These are phyloP conservation scores for Lonchura striata DNA, from an alignment of 2,113 vertebrate genomes.

Conservation along the genomic window DNA sequence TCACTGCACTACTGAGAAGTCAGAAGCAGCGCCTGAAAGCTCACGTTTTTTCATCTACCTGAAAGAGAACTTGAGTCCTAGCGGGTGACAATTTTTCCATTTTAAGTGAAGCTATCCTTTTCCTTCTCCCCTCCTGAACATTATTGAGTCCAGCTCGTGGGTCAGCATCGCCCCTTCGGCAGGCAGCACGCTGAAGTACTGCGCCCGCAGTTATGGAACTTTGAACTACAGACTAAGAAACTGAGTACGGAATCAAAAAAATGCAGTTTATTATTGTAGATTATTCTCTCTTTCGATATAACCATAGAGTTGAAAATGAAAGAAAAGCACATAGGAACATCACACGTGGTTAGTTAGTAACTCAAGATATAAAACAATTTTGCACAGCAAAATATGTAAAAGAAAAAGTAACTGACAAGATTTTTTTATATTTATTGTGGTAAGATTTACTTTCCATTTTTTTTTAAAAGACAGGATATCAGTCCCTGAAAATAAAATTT, in stretches of 20 bases:
- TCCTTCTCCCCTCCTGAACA: neutral
- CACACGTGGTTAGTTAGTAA: conserved; percentile 98
- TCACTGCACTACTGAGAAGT: conserved; percentile 21
- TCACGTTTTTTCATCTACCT: conserved; percentile 34
- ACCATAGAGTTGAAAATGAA: conserved; percentile 89
- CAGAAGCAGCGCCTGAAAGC: conserved; percentile 11
- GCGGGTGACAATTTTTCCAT: neutral
- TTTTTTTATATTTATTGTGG: conserved; percentile 91
- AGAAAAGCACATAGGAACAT: conserved; percentile 95
- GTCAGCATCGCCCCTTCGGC: conserved; percentile 1
- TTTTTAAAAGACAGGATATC: conserved; percentile 94
- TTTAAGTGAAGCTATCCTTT: neutral
- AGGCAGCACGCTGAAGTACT: neutral
- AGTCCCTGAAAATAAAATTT: conserved; percentile 96
- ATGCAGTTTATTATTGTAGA: conserved; percentile 87
- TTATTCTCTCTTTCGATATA: conserved; percentile 85
- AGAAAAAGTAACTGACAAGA: conserved; percentile 92
- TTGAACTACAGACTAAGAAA: conserved; percentile 77
- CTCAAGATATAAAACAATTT: conserved; percentile 96
- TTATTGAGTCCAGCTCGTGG: neutral
- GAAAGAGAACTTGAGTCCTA: conserved; percentile 1
- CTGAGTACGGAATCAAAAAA: conserved; percentile 81
- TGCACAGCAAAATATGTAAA: conserved; percentile 99
- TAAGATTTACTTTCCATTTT: conserved; percentile 89
- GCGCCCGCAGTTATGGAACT: conserved; percentile 13